These are phyloP conservation scores for Moxostoma hubbsi DNA, from an alignment of 2,797 vertebrate genomes.

Conservation along the genomic window DNA sequence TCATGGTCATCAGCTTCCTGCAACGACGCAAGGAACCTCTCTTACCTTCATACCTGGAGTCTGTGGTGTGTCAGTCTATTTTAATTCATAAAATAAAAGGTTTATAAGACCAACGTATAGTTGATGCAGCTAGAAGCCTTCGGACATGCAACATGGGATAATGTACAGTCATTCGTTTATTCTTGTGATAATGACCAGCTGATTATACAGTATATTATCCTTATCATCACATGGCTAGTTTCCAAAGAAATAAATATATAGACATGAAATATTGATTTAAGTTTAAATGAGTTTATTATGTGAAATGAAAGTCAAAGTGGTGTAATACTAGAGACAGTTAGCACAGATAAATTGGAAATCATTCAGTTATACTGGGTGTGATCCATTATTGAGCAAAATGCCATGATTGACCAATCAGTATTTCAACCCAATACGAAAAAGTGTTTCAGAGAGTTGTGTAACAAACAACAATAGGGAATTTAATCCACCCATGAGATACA, in stretches of 20 bases:
- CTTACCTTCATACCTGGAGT: conserved; percentile 89
- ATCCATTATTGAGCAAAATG: no score
- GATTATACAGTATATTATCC: not conserved
- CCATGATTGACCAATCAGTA: no score
- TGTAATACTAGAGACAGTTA: no score
- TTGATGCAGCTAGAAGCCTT: not conserved
- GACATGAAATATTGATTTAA: not conserved
- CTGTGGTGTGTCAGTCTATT: conserved; percentile 76
- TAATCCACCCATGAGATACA: not conserved
- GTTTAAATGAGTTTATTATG: no score
- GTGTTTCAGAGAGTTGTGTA: no score
- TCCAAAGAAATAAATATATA: not conserved
- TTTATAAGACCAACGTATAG: conserved; percentile 12
- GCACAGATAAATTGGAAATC: no score
- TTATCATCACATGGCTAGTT: not conserved
- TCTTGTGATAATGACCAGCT: not conserved
- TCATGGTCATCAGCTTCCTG: conserved; percentile 93
- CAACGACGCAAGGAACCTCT: conserved; percentile 89
- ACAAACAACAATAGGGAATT: not conserved
- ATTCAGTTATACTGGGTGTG: no score
- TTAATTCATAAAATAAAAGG: conserved; percentile 1
- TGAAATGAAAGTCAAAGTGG: no score
- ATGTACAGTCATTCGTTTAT: not conserved
- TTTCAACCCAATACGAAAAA: no score
- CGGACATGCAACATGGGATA: not conserved